phyloP scores from a whole-genome alignment of 1,140 invertebrate species.

The Papilio xuthus region DNA sequence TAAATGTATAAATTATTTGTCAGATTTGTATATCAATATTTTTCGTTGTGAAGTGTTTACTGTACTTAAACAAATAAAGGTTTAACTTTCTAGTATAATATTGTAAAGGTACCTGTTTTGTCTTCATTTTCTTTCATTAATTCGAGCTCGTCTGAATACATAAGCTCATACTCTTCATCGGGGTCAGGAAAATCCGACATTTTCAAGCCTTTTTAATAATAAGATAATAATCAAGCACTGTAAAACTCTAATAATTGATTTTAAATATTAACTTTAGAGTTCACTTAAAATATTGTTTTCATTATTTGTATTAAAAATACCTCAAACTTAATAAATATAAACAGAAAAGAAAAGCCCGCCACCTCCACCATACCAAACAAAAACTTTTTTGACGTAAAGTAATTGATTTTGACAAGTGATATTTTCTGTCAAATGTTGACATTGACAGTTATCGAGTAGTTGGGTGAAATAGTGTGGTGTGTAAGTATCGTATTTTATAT shows the following conservation, averaged over 20 bases:
- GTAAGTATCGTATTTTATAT: neutral
- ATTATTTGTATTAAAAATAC: neutral
- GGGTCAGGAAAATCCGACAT: constrained; percentile 87
- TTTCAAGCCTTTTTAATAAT: constrained; percentile 40
- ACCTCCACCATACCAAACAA: neutral
- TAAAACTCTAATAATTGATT: neutral
- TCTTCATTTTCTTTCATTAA: constrained; percentile 84
- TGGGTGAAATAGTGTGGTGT: neutral
- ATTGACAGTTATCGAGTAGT: neutral
- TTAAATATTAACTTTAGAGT: neutral
- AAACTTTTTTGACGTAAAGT: neutral
- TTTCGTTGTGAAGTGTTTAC: neutral
- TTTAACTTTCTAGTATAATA: neutral
- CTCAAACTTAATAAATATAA: neutral
- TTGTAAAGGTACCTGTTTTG: constrained; percentile 48
- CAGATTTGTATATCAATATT: neutral
- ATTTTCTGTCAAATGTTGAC: neutral
- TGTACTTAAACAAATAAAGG: neutral
- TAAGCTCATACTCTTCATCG: constrained; percentile 89
- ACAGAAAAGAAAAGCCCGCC: neutral
- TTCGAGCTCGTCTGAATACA: constrained; percentile 88
- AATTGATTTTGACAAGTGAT: neutral
- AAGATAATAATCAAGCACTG: neutral
- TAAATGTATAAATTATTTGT: neutral
- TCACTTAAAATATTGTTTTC: neutral